Percentiles rank a stretch among this genome's conserved stretches.
Evolutionary conservation across 2,797 vertebrate species (phyloP).

Genomic region (Brachyalestes nurse): DNA sequence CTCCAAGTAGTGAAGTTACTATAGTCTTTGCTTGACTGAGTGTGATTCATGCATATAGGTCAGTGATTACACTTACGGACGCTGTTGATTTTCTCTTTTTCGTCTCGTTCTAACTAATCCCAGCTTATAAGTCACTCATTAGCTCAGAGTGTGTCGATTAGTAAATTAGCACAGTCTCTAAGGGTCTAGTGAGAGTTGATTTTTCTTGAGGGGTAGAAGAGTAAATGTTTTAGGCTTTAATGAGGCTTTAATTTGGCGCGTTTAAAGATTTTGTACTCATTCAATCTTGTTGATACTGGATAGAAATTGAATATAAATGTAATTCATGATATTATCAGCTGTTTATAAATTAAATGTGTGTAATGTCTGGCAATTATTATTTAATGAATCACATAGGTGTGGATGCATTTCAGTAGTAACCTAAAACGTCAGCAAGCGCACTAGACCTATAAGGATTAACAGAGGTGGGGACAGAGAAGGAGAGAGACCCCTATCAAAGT

Average conservation of each 20-base stretch:
- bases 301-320: not conserved
- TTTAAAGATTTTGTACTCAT: not conserved
- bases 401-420: not conserved
- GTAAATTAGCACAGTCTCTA: conserved; percentile 12
- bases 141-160: conserved; percentile 6
- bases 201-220: no score
- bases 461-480: not conserved
- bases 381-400: not conserved
- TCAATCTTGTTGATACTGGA: no score
- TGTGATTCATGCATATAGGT: conserved; percentile 8
- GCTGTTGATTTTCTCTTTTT: conserved; percentile 7
- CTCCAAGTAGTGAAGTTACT: conserved; percentile 11
- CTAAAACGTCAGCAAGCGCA: not conserved
- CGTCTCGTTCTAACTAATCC: conserved; percentile 35
- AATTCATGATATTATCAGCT: not conserved
- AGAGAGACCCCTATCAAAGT: not conserved
- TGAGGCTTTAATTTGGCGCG: no score
- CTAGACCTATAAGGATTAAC: not conserved
- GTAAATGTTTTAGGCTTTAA: no score
- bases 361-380: not conserved
- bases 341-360: no score
- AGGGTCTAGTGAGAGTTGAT: not conserved
- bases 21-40: conserved; percentile 3
- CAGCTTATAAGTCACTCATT: conserved; percentile 41
- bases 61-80: conserved; percentile 17